A percentile compares a stretch with the other conserved stretches of the same genome.
phyloP scores from a whole-genome alignment of 2,797 vertebrate genomes.

The Peromyscus eremicus region DNA sequence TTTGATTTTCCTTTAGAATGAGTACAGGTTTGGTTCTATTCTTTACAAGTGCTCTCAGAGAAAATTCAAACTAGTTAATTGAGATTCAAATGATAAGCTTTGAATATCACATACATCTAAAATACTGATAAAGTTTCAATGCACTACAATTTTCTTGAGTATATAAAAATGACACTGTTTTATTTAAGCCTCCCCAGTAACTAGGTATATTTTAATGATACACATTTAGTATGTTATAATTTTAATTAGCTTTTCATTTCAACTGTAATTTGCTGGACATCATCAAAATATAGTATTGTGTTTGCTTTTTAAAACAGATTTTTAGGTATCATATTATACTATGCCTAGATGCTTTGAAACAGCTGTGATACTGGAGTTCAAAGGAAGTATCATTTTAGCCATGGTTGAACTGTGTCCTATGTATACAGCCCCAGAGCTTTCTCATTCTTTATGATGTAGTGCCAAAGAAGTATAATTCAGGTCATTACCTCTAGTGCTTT shows the following conservation, averaged over 20 bases:
- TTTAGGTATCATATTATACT: neutral
- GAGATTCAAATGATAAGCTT: neutral
- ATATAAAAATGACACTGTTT: neutral
- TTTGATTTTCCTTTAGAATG: neutral
- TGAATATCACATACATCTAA: neutral
- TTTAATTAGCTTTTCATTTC: neutral
- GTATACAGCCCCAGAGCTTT: slow-evolving; percentile 42
- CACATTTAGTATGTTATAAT: neutral
- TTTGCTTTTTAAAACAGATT: slow-evolving; percentile 40
- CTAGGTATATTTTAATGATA: neutral
- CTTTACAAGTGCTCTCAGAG: neutral
- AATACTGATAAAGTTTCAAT: neutral
- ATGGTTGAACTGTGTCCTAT: slow-evolving; percentile 25
- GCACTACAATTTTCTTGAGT: neutral
- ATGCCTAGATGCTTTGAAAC: neutral
- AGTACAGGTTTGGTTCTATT: neutral
- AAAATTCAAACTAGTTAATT: neutral
- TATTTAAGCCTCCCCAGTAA: neutral
- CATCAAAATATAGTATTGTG: neutral
- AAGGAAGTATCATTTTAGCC: slow-evolving; percentile 56
- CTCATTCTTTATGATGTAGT: slow-evolving; percentile 54
- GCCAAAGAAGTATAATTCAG: slow-evolving; percentile 52
- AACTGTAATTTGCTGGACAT: slow-evolving; percentile 31
- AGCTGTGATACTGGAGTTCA: slow-evolving; percentile 25
- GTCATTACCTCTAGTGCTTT: slow-evolving; percentile 68